A percentile compares a stretch with the other conserved stretches of the same genome.
Conservation (phyloP, 2,888 invertebrate genomes). For the Diaphora mendica region DNA sequence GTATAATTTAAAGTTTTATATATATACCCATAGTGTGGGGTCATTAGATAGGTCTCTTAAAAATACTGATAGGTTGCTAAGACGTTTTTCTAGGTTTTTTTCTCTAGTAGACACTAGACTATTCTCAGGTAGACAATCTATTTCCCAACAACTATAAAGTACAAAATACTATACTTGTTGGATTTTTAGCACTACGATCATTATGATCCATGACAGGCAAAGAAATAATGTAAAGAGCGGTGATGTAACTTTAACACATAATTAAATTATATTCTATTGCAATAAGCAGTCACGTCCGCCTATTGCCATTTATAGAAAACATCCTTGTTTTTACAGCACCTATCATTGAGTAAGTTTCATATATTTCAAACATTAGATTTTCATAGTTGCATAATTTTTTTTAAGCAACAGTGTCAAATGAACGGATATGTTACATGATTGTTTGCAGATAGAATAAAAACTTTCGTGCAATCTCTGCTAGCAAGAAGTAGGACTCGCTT, state of each 20-base stretch:
- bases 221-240: not conserved
- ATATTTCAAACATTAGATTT: slow-evolving; percentile 1
- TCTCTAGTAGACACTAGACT: too few relatives aligned
- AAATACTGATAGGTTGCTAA: too few relatives aligned
- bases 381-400: slow-evolving; percentile 15
- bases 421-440: slow-evolving; percentile 26
- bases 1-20: not conserved
- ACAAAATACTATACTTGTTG: not conserved
- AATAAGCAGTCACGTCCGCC: not conserved
- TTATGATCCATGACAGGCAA: not conserved
- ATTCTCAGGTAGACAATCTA: not conserved
- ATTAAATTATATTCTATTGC: not conserved
- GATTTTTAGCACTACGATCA: not conserved
- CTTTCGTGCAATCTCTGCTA: slow-evolving; percentile 29
- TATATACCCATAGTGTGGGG: too few relatives aligned
- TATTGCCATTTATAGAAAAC: slow-evolving; percentile 8
- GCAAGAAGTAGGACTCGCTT: slow-evolving; percentile 37
- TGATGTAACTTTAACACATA: slow-evolving; percentile 6
- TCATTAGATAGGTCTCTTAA: too few relatives aligned
- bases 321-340: slow-evolving; percentile 5
- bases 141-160: not conserved
- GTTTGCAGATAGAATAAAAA: slow-evolving; percentile 34
- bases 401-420: slow-evolving; percentile 13
- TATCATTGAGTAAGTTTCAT: not conserved
- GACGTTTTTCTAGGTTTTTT: too few relatives aligned